A percentile compares a stretch with the other conserved stretches of the same genome.
phyloP scores from a whole-genome alignment of 2,113 vertebrate species.

The Dinomys branickii region DNA sequence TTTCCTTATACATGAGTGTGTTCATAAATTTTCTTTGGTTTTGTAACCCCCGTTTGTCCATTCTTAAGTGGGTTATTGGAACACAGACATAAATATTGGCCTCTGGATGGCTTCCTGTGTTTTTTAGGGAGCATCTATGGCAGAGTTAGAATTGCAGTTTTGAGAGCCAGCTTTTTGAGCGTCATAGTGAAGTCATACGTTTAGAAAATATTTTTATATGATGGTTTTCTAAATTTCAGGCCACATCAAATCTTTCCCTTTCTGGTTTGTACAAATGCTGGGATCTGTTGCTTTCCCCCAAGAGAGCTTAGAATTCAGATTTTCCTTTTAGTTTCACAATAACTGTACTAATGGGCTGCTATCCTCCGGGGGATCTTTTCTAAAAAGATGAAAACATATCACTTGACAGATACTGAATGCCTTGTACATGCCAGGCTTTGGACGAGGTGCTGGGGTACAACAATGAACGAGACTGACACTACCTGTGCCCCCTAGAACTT shows the following conservation, averaged over 20 bases:
- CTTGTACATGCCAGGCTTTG: not conserved
- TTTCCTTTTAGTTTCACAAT: slow-evolving; percentile 37
- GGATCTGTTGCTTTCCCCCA: not conserved
- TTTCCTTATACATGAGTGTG: not conserved
- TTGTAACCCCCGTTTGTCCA: not conserved
- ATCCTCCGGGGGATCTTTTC: not conserved
- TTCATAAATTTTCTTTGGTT: not conserved
- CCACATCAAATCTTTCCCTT: not conserved
- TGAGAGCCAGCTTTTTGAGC: not conserved
- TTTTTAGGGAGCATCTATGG: not conserved
- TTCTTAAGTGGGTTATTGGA: slow-evolving; percentile 3
- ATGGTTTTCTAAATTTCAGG: not conserved
- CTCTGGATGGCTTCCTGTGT: not conserved
- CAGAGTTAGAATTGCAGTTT: not conserved
- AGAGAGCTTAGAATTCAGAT: not conserved
- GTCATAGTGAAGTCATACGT: not conserved
- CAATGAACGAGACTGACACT: not conserved
- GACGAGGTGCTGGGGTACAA: rapidly evolving
- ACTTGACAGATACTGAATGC: not conserved
- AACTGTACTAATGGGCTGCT: not conserved
- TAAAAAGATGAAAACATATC: not conserved
- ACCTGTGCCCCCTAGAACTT: not conserved
- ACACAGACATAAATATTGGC: not conserved
- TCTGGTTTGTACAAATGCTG: slow-evolving; percentile 1
- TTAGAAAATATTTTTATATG: not conserved